Percentiles rank a stretch among this genome's conserved stretches.
phyloP scores from a whole-genome alignment of 1,140 invertebrate species.

The Anastrepha ludens region DNA sequence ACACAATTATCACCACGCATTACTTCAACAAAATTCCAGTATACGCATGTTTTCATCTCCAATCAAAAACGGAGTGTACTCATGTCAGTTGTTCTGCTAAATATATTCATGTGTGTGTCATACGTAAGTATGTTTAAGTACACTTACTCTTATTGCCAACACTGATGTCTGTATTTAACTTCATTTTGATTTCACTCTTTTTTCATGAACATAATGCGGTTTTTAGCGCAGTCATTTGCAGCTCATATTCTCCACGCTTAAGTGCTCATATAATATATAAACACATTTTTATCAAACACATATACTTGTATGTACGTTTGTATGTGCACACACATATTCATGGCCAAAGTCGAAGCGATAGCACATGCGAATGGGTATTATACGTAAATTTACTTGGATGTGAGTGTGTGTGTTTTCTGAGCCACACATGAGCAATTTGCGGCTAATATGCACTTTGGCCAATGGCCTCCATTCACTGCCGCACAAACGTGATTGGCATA shows the following conservation, averaged over 20 bases:
- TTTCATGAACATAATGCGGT: slow-evolving; percentile 41
- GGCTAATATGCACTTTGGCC: slow-evolving; percentile 47
- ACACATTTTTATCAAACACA: background rate
- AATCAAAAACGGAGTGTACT: no score
- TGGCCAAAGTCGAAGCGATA: background rate
- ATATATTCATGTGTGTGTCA: background rate
- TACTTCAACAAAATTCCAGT: no score
- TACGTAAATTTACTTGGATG: background rate
- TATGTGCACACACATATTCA: background rate
- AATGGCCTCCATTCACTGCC: slow-evolving; percentile 39
- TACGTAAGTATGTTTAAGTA: background rate
- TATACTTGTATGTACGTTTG: background rate
- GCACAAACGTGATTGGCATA: slow-evolving; percentile 50
- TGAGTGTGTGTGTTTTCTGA: background rate
- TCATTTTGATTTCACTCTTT: slow-evolving; percentile 26
- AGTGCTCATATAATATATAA: background rate
- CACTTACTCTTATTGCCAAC: background rate
- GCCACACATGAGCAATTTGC: slow-evolving; percentile 39
- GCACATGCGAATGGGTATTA: background rate
- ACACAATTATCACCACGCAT: no score
- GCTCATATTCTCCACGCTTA: slow-evolving; percentile 5
- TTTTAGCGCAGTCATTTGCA: slow-evolving; percentile 43
- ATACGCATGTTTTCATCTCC: no score
- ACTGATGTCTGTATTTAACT: slow-evolving; percentile 13
- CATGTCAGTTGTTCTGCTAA: no score